These are phyloP conservation scores for Ahaetulla prasina DNA, from an alignment of 2,113 vertebrate species.

Conservation along the genomic window DNA sequence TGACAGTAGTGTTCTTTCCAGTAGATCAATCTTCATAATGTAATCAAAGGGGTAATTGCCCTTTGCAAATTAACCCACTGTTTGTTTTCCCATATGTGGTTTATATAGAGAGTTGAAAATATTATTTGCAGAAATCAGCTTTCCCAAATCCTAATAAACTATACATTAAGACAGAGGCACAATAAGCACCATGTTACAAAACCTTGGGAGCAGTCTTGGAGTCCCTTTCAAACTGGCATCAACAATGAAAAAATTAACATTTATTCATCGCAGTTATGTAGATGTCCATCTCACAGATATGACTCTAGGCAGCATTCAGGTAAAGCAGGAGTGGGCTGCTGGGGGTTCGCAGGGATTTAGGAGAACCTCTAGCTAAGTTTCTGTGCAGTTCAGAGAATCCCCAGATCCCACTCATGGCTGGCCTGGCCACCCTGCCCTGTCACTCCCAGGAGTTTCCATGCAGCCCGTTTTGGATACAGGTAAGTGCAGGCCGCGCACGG, in stretches of 20 bases:
- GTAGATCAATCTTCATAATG: background rate
- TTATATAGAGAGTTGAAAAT: background rate
- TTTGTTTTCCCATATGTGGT: background rate
- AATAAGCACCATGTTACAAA: background rate
- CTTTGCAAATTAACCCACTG: background rate
- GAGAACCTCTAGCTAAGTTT: no score
- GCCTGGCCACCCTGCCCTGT: no score
- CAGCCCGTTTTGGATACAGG: no score
- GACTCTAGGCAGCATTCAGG: background rate
- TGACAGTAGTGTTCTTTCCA: background rate
- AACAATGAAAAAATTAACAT: background rate
- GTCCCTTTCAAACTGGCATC: background rate
- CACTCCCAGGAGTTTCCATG: no score
- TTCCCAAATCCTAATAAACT: background rate
- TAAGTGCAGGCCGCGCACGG: no score
- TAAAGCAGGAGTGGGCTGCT: background rate
- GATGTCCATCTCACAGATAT: background rate
- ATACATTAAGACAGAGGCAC: background rate
- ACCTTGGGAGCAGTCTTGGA: background rate
- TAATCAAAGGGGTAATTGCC: background rate
- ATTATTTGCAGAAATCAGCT: background rate
- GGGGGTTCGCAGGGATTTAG: no score
- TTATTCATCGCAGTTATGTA: background rate
- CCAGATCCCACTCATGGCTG: no score
- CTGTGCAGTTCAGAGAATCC: no score